phyloP scores from a whole-genome alignment of 2,797 vertebrate genomes.

The Muscicapa striata region DNA sequence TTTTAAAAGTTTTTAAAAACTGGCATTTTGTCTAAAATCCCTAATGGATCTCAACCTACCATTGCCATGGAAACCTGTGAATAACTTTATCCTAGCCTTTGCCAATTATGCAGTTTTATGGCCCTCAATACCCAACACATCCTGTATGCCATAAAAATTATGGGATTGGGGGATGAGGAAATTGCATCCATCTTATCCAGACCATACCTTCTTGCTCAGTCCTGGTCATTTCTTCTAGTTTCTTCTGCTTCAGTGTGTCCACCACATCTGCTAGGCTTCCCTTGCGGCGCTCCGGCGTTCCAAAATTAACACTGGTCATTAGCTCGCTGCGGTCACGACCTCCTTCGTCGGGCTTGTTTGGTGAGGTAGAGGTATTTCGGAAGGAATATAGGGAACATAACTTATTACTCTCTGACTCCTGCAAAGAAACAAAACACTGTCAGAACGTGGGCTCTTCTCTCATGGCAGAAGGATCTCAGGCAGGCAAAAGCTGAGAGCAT shows the following conservation, averaged over 20 bases:
- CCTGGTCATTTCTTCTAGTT: conserved; percentile 99
- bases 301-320: conserved; percentile 95
- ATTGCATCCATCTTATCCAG: background rate
- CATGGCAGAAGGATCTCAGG: background rate
- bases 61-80: conserved; percentile 65
- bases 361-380: conserved; percentile 99
- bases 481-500: background rate
- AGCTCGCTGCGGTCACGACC: conserved; percentile 94
- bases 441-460: conserved; percentile 34
- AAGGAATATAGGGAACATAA: conserved; percentile 99
- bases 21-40: conserved; percentile 59
- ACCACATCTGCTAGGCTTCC: conserved; percentile 99
- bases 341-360: conserved; percentile 98
- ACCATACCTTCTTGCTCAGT: conserved; percentile 96
- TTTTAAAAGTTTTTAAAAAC: conserved; percentile 56
- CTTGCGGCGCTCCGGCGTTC: conserved; percentile 98
- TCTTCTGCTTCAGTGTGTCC: conserved; percentile 99
- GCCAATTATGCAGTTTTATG: conserved; percentile 61
- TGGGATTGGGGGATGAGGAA: background rate
- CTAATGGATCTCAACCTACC: conserved; percentile 59
- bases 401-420: conserved; percentile 99
- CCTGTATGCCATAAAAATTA: conserved; percentile 18
- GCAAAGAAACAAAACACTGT: conserved; percentile 78
- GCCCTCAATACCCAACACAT: conserved; percentile 40
- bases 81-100: conserved; percentile 64